Evolutionary conservation across 1,140 invertebrate genomes (phyloP).

Genomic region (Vanessa tameamea): DNA sequence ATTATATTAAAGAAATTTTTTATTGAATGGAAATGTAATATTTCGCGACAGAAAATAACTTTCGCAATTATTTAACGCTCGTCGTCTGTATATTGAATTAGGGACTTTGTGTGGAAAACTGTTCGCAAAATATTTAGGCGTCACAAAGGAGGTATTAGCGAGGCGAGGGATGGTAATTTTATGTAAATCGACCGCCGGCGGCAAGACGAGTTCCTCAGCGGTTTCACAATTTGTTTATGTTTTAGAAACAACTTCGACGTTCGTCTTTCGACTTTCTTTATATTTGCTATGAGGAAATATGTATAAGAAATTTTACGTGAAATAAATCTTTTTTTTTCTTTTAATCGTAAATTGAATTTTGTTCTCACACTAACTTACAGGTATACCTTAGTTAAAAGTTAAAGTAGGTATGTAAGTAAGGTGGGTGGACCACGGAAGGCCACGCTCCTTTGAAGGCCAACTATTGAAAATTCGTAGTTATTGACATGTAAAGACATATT

Average conservation of each 20-base stretch:
- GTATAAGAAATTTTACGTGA: not conserved
- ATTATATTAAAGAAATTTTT: not conserved
- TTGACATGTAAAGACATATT: too few species aligned
- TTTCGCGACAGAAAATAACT: slow-evolving; percentile 45
- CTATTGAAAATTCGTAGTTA: too few species aligned
- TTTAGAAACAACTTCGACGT: slow-evolving; percentile 37
- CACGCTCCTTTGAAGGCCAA: too few species aligned
- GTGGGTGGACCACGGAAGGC: too few species aligned
- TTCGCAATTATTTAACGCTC: slow-evolving; percentile 52
- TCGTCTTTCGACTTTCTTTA: slow-evolving; percentile 26
- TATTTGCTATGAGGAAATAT: not conserved
- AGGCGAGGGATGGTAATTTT: slow-evolving; percentile 59
- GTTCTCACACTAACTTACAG: too few species aligned
- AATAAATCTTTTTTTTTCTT: slow-evolving; percentile 15
- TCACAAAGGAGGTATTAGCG: slow-evolving; percentile 77
- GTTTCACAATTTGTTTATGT: slow-evolving; percentile 70
- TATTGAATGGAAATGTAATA: slow-evolving; percentile 9
- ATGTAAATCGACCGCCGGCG: slow-evolving; percentile 65
- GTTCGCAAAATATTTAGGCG: slow-evolving; percentile 78
- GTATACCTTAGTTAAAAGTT: too few species aligned
- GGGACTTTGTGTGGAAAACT: slow-evolving; percentile 77
- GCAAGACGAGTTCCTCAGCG: slow-evolving; percentile 55
- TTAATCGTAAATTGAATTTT: not conserved
- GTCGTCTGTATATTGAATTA: slow-evolving; percentile 66
- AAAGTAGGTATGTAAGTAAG: too few species aligned